Base-by-base conservation (phyloP, 2,888 invertebrate species). In the Drosophila antonietae region DNA sequence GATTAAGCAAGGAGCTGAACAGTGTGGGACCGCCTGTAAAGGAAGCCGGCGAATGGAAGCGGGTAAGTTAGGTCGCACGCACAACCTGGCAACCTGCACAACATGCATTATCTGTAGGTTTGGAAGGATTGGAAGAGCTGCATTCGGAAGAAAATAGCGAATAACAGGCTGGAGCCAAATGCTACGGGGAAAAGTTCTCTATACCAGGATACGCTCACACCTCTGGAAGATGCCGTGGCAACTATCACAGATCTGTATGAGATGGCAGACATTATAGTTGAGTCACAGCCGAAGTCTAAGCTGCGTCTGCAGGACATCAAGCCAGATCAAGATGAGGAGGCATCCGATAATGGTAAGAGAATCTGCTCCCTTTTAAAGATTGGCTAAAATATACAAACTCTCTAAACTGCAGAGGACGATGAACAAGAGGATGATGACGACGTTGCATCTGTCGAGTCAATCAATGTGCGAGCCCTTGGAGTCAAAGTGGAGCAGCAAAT, bases 71-170 rank as follows among this genome's bases (percentile, higher is more conserved):
- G 20, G 4, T 7, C 15, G 2, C 37, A 44, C 37, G n/a, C n/a
- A 28, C 12, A 10, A 6, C 1, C 6, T 15, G 18, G 1, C 15
- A 15, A 39, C 3, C 28, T 15, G 3, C 12, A 3, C 18, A 23
- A 23, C 23, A 31, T 6, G 2, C n/a, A 28, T 15, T n/a, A 9
- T 28, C 8, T 23, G 6, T 20, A 83, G 82, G 83, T 87, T 2
- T 83, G 83, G 83, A 87, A 87, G 52, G 83, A 83, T 44, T 83
- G 83, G 83, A 83, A 82, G 44, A 82, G 69, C 20, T 80, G 82
- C 69, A 84, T 83, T n/a, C 73, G 80, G 20, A 83, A 82, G 44
- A 83, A 83, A 53, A 83, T 83, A 37, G 75, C 78, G 2, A 78
- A 66, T 53, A 83, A 87, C 57, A 63, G 83, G 3, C 43, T 83